A percentile compares a stretch with the other conserved stretches of the same genome.
phyloP scores from a whole-genome alignment of 2,888 invertebrate genomes.

The Ischnus inquisitorius region DNA sequence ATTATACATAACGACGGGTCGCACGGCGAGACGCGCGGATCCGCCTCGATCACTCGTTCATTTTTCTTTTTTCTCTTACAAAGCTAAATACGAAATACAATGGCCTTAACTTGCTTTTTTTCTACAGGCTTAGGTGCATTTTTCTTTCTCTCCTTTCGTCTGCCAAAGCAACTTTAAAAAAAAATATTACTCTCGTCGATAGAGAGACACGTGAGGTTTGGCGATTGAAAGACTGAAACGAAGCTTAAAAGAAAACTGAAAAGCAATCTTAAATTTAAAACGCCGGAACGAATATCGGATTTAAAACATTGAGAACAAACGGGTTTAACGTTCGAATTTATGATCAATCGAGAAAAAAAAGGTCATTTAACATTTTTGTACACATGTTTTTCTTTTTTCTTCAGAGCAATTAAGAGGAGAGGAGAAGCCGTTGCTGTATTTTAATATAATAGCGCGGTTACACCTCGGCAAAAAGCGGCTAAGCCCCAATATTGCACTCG shows the following conservation, averaged over 20 bases:
- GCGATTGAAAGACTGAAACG: neutral
- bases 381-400: conserved; percentile 41
- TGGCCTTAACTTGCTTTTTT: conserved; percentile 78
- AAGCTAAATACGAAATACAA: conserved; percentile 82
- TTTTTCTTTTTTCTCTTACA: conserved; percentile 65
- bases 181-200: conserved; percentile 16
- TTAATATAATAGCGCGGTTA: conserved; percentile 50
- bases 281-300: neutral
- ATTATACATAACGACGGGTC: conserved; percentile 72
- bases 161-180: conserved; percentile 59
- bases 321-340: conserved; percentile 15
- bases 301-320: neutral
- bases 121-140: conserved; percentile 75
- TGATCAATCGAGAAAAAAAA: conserved; percentile 27
- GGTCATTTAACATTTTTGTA: conserved; percentile 35
- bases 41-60: conserved; percentile 39
- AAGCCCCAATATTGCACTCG: conserved; percentile 78
- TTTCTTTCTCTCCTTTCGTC: conserved; percentile 63
- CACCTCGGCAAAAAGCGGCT: conserved; percentile 66
- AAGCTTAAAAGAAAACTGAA: neutral
- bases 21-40: neutral
- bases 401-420: conserved; percentile 10
- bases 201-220: conserved; percentile 36
- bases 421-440: conserved; percentile 40
- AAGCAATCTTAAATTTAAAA: conserved; percentile 1